Conservation (phyloP, 2,888 invertebrate genomes). For the Orthosia incerta region DNA sequence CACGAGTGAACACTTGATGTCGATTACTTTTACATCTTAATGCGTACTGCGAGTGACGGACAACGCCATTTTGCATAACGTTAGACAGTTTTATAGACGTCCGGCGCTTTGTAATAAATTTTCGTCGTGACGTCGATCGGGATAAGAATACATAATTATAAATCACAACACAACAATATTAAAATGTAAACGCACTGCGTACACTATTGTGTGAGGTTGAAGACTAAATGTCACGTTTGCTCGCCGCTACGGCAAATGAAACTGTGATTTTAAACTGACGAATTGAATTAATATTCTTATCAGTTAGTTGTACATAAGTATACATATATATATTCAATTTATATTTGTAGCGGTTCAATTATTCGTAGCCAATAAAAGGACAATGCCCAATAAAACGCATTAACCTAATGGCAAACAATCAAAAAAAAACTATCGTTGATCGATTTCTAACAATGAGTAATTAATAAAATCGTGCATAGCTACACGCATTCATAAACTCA, state of each 20-base stretch:
- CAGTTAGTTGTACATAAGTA: conserved; percentile 37
- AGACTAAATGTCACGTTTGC: conserved; percentile 52
- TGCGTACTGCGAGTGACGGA: conserved; percentile 64
- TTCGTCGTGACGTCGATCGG: conserved; percentile 67
- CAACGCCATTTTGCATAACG: conserved; percentile 79
- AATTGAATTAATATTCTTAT: conserved; percentile 57
- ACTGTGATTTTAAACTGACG: conserved; percentile 58
- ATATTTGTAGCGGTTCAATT: conserved; percentile 20
- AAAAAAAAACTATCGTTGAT: conserved; percentile 18
- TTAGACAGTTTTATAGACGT: conserved; percentile 76
- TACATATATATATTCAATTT: conserved; percentile 31
- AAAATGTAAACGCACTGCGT: conserved; percentile 47
- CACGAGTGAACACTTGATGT: conserved; percentile 58
- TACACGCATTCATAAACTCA: neutral
- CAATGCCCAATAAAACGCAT: conserved; percentile 44
- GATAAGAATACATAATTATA: conserved; percentile 71
- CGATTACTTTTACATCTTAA: conserved; percentile 62
- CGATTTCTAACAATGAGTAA: conserved; percentile 32
- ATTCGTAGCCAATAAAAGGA: conserved; percentile 26
- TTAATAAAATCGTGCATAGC: neutral
- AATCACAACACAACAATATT: conserved; percentile 49
- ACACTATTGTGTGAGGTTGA: conserved; percentile 51
- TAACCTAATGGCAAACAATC: conserved; percentile 29
- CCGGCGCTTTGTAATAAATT: conserved; percentile 74
- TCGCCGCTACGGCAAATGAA: conserved; percentile 43